Evolutionary conservation across 2,888 invertebrate species (phyloP), one percentile per base, ranked within the genome.

Genomic region (Acrobasis repandana): DNA sequence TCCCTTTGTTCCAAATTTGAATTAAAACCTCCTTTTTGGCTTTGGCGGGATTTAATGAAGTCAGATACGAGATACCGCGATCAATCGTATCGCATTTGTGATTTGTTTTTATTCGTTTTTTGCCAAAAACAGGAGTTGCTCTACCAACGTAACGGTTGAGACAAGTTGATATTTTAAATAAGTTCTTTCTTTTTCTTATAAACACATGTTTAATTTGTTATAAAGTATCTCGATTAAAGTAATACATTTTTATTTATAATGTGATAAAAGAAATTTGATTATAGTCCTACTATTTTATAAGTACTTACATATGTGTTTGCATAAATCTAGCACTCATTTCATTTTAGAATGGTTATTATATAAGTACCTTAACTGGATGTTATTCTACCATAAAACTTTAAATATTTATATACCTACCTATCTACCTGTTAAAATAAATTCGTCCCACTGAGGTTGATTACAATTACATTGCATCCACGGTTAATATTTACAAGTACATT

Each of bases 1-100:
- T 84, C 76, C 82, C 86, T 90, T 90, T 90, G 88, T 90, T 87
- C 82, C 69, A 86, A 83, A 77, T 84, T 83, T 72, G 72, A 80
- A 80, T 81, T 75, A 79, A 77, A 77, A 69, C 70, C 73, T 72
- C 71, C 68, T 74, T 74, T 80, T 76, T 73, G 77, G 76, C 70
- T 78, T 74, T 66, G 73, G 66, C 67, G 70, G 76, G 65, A 79
- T 75, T 80, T 80, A 80, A 79, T 77, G 79, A 76, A 76, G 68
- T 68, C 64, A 67, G 77, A 74, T 76, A 76, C 68, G 69, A 68
- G 70, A 69, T 75, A 71, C 70, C 71, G 66, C 61, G 64, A 63
- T 63, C 60, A 64, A 54, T 54, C 20, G 54, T 18, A 54, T 38
- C 18, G 54, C 52, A 63, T 58, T 63, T 48, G 36, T 48, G 48